Conservation (phyloP, 2,797 vertebrate genomes). For the Aulostomus chinensis region DNA sequence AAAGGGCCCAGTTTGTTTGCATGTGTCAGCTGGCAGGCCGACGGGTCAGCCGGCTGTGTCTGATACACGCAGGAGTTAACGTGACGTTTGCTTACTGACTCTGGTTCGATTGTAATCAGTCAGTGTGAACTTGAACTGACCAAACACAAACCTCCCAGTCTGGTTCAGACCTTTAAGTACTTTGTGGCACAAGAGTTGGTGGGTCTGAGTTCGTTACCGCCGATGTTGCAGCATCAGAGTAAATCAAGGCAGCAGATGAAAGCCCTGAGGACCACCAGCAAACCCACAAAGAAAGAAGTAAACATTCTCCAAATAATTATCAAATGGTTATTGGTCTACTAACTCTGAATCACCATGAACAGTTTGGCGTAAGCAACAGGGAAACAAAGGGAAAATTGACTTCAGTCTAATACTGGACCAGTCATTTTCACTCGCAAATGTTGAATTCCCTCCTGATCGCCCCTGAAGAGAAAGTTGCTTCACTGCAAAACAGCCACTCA, state of each 20-base stretch:
- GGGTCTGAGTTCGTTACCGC: neutral
- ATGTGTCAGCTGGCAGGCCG: neutral
- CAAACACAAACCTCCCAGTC: constrained; percentile 6
- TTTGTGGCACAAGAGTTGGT: neutral
- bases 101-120: neutral
- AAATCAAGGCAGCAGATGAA: neutral
- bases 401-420: constrained; percentile 17
- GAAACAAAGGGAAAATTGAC: constrained; percentile 27
- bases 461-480: constrained; percentile 14
- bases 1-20: no score
- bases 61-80: neutral
- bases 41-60: constrained; percentile 14
- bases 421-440: constrained; percentile 38
- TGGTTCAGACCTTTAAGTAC: no score
- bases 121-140: constrained; percentile 5
- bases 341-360: constrained; percentile 4
- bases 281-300: constrained; percentile 2
- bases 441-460: constrained; percentile 31
- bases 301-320: constrained; percentile 47
- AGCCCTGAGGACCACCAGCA: neutral
- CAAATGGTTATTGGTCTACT: constrained; percentile 4
- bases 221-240: neutral
- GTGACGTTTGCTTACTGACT: constrained; percentile 1
- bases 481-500: constrained; percentile 8
- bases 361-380: constrained; percentile 18